Percentiles rank a stretch among this genome's conserved stretches.
Conservation (phyloP, 2,797 vertebrate genomes). For the Gobio occitaniae region DNA sequence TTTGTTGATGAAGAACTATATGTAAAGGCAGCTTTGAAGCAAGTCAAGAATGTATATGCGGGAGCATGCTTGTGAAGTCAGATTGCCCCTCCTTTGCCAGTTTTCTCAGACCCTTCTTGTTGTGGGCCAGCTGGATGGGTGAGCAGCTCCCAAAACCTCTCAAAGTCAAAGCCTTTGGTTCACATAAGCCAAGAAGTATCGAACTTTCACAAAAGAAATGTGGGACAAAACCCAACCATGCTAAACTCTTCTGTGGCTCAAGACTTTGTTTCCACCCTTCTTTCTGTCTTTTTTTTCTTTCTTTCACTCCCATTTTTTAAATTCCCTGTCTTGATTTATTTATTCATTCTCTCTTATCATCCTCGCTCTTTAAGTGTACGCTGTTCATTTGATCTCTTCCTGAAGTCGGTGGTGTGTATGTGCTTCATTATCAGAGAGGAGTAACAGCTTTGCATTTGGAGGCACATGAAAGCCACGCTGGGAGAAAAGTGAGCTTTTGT, state of each 20-base stretch:
- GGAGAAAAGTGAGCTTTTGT: conserved; percentile 64
- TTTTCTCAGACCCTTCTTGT: conserved; percentile 56
- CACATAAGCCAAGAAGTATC: conserved; percentile 59
- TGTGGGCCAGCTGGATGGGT: conserved; percentile 56
- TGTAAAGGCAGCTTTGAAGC: neutral
- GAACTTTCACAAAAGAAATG: conserved; percentile 57
- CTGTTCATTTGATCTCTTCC: conserved; percentile 41
- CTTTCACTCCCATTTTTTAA: conserved; percentile 23
- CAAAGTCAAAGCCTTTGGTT: conserved; percentile 59
- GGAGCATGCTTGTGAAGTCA: conserved; percentile 7
- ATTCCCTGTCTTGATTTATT: conserved; percentile 17
- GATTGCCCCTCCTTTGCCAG: conserved; percentile 28
- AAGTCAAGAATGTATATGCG: neutral
- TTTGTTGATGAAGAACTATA: neutral
- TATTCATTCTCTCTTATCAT: conserved; percentile 28
- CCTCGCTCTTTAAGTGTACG: conserved; percentile 11
- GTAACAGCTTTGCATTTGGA: conserved; percentile 55
- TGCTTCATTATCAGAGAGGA: conserved; percentile 38
- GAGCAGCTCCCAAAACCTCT: conserved; percentile 50
- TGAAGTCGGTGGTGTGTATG: conserved; percentile 36
- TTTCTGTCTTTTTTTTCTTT: conserved; percentile 23
- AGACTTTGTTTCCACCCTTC: conserved; percentile 54
- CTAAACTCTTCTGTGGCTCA: conserved; percentile 59
- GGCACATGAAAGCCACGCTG: conserved; percentile 57
- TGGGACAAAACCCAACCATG: conserved; percentile 63